Percentiles rank a stretch among this genome's conserved stretches.
Evolutionary conservation across 2,113 vertebrate species (phyloP).

Genomic region (Alligator sinensis): DNA sequence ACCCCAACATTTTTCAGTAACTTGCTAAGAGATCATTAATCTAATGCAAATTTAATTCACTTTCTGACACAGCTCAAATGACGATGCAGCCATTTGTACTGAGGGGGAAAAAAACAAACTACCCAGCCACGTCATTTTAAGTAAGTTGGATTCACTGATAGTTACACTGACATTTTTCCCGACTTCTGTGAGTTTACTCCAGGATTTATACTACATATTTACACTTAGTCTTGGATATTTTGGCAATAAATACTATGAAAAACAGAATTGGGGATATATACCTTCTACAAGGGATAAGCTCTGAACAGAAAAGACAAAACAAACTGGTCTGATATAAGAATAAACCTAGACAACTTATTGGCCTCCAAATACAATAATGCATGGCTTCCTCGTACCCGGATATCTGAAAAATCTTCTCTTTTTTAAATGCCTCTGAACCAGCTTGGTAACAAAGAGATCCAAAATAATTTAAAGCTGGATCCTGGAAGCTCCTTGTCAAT

Average conservation of each 20-base stretch:
- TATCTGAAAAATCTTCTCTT: not conserved
- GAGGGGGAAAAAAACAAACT: not conserved
- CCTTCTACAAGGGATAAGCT: not conserved
- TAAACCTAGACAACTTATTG: not conserved
- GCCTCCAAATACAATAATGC: not conserved
- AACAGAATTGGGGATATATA: not conserved
- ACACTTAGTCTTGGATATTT: not conserved
- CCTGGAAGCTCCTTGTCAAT: not conserved
- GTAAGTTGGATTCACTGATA: not conserved
- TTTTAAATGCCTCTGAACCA: not conserved
- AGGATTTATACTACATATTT: not conserved
- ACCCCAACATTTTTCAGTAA: conserved; percentile 18
- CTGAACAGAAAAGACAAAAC: not conserved
- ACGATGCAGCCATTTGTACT: conserved; percentile 3
- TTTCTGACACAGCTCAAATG: conserved; percentile 26
- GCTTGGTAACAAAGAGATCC: not conserved
- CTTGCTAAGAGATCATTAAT: conserved; percentile 37
- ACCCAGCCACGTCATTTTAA: not conserved
- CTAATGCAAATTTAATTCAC: conserved; percentile 17
- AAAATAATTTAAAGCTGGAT: not conserved
- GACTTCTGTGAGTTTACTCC: not conserved
- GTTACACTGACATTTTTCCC: not conserved
- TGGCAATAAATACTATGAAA: not conserved
- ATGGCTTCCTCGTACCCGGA: not conserved
- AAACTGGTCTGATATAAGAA: not conserved